Conservation (phyloP, 1,140 invertebrate species). For the Drosophila nikananu region DNA sequence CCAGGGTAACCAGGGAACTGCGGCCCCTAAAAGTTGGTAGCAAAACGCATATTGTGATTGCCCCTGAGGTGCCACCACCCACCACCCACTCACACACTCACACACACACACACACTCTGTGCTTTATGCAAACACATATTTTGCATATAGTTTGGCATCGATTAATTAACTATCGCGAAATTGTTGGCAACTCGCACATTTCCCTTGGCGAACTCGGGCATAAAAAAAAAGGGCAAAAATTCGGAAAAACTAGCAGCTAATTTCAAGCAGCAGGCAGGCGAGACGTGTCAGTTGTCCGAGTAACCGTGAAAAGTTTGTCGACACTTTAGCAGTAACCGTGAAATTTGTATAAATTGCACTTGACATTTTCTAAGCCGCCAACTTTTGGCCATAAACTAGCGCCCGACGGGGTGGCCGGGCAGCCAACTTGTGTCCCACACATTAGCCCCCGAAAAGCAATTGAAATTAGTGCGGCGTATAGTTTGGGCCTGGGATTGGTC, state of each 20-base stretch:
- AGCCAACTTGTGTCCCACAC: conserved; percentile 51
- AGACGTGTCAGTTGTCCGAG: conserved; percentile 44
- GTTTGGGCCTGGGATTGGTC: conserved; percentile 19
- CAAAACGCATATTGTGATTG: conserved; percentile 1
- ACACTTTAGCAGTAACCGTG: conserved; percentile 64
- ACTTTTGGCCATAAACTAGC: conserved; percentile 65
- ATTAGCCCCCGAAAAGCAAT: conserved; percentile 66
- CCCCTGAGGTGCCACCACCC: neutral
- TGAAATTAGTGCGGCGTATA: conserved; percentile 65
- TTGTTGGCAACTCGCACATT: neutral
- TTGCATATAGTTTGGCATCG: conserved; percentile 11
- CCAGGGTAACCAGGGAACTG: neutral
- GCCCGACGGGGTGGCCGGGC: neutral
- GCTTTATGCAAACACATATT: neutral
- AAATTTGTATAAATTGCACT: conserved; percentile 83
- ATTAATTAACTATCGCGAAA: conserved; percentile 39
- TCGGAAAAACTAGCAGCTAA: conserved; percentile 7
- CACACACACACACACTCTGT: neutral
- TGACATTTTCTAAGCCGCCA: conserved; percentile 60
- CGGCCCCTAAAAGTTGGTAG: neutral
- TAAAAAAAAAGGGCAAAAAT: neutral
- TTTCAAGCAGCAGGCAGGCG: conserved; percentile 3
- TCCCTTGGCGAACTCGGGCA: neutral
- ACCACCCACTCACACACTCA: neutral
- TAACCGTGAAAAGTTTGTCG: conserved; percentile 65